Percentiles rank a stretch among this genome's conserved stretches.
These are phyloP conservation scores for Pantherophis guttatus DNA, from an alignment of 2,113 vertebrate species.

Conservation along the genomic window DNA sequence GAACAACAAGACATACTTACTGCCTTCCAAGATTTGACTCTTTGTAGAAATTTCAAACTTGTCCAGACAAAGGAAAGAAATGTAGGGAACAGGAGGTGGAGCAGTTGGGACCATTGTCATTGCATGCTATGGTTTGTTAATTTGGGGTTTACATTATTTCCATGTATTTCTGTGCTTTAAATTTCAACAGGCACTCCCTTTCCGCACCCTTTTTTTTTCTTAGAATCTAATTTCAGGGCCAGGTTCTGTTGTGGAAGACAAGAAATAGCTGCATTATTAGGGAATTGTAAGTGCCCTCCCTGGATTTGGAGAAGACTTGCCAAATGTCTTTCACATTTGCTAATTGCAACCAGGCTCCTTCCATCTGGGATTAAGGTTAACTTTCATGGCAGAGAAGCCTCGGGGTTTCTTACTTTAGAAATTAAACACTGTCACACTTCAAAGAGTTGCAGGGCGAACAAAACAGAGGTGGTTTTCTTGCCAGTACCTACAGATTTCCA, in stretches of 20 bases:
- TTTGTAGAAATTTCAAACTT: neutral
- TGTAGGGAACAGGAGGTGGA: neutral
- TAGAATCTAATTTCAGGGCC: neutral
- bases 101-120: neutral
- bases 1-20: neutral
- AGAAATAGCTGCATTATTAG: neutral
- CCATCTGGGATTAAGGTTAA: constrained; percentile 13
- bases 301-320: neutral
- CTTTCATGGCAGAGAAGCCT: constrained; percentile 2
- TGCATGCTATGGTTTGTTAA: neutral
- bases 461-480: neutral
- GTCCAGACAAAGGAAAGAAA: neutral
- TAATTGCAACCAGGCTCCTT: constrained; percentile 12
- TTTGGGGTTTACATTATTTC: neutral
- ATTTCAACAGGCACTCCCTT: neutral
- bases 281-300: neutral
- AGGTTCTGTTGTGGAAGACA: neutral
- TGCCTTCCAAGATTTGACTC: neutral
- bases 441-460: constrained; percentile 9
- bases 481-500: neutral
- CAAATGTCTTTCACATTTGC: neutral
- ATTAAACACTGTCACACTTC: constrained; percentile 23
- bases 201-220: neutral
- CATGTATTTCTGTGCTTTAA: neutral
- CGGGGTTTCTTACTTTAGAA: constrained; percentile 10